phyloP scores from a whole-genome alignment of 2,113 vertebrate genomes.

The Apaloderma vittatum region DNA sequence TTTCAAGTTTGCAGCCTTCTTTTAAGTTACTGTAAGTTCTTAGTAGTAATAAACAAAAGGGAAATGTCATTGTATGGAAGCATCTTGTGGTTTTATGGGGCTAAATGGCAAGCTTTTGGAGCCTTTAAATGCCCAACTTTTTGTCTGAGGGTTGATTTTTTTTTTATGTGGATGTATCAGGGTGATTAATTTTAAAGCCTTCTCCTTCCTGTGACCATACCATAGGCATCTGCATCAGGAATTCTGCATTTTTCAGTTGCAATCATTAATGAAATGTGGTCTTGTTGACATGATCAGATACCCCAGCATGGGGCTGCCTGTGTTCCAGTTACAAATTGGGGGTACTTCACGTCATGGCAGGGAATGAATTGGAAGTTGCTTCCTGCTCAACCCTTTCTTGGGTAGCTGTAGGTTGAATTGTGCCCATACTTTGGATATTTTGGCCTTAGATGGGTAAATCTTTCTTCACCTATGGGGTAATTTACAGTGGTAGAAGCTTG shows the following conservation, averaged over 20 bases:
- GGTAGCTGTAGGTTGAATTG: not conserved
- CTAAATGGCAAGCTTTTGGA: not conserved
- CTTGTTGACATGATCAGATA: not conserved
- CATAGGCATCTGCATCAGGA: accelerated
- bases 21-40: not conserved
- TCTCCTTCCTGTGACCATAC: not conserved
- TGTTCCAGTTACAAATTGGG: not conserved
- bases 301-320: accelerated
- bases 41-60: not conserved
- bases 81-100: not conserved
- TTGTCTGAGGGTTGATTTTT: not conserved
- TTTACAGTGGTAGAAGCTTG: not conserved
- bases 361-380: not conserved
- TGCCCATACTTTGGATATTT: not conserved
- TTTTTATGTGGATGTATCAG: not conserved
- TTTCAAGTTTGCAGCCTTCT: not conserved
- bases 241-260: not conserved
- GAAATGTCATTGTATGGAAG: not conserved
- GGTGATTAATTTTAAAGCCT: not conserved
- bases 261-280: accelerated
- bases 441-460: not conserved
- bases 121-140: not conserved
- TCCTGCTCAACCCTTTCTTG: not conserved
- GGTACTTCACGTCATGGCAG: not conserved
- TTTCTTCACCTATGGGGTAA: not conserved